Conservation (phyloP, 2,113 vertebrate species). For the Phaetusa simplex region DNA sequence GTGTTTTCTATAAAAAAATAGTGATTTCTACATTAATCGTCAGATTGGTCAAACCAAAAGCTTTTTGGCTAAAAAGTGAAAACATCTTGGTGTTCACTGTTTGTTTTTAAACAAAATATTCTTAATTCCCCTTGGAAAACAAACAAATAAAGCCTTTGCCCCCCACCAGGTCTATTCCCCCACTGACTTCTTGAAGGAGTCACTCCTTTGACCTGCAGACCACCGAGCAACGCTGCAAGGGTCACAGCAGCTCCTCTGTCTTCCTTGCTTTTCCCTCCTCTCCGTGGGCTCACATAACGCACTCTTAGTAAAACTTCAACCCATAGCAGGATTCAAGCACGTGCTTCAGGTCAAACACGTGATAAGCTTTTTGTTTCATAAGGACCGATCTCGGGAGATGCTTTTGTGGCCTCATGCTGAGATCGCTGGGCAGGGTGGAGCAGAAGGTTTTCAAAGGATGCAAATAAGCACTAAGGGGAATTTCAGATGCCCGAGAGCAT, state of each 20-base stretch:
- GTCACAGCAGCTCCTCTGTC: neutral
- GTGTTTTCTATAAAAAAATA: neutral
- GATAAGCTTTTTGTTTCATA: neutral
- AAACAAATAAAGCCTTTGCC: neutral
- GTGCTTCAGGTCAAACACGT: neutral
- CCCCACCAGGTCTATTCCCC: neutral
- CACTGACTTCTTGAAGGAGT: neutral
- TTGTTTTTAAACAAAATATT: neutral
- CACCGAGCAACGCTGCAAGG: neutral
- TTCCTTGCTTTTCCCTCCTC: neutral
- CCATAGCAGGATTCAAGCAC: neutral
- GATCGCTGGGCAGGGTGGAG: neutral
- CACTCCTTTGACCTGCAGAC: neutral
- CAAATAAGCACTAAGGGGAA: neutral
- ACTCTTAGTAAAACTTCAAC: neutral
- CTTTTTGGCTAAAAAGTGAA: neutral
- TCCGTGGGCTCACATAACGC: neutral
- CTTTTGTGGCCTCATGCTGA: neutral
- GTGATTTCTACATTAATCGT: neutral
- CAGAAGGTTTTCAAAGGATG: neutral
- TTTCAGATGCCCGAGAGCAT: neutral
- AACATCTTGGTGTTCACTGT: neutral
- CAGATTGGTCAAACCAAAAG: neutral
- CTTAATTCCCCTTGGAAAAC: neutral
- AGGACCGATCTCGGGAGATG: neutral